These are phyloP conservation scores for Leptogaster cylindrica DNA, from an alignment of 2,888 invertebrate species.

Conservation along the genomic window DNA sequence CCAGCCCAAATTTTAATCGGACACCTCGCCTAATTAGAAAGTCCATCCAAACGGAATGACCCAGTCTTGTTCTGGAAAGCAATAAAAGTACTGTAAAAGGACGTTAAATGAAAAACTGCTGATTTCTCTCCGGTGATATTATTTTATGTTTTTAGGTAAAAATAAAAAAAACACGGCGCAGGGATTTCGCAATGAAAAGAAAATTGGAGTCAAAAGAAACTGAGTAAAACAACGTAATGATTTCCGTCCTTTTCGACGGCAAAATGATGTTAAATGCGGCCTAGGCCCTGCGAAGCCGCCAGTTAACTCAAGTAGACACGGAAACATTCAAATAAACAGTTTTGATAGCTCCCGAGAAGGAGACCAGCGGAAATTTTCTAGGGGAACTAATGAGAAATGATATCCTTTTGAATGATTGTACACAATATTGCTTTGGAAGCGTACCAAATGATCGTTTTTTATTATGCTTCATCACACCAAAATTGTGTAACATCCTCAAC, in stretches of 20 bases:
- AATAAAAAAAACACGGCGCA: too few species aligned
- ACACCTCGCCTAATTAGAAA: conserved; percentile 24
- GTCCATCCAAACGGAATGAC: neutral
- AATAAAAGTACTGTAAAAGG: conserved; percentile 19
- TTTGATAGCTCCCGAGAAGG: conserved; percentile 23
- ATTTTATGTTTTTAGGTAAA: conserved; percentile 18
- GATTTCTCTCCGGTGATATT: conserved; percentile 10
- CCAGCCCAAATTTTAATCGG: too few species aligned
- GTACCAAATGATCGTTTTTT: conserved; percentile 31
- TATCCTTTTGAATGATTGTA: conserved; percentile 34
- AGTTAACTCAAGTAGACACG: conserved; percentile 34
- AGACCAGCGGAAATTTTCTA: conserved; percentile 25
- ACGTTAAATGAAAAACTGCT: conserved; percentile 22
- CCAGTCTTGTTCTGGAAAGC: neutral
- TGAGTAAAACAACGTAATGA: neutral
- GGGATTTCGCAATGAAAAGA: conserved; percentile 3
- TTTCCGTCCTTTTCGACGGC: neutral
- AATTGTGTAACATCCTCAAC: neutral
- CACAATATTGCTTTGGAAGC: conserved; percentile 28
- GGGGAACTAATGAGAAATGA: conserved; percentile 35
- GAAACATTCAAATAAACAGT: conserved; percentile 31
- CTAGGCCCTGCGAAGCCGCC: neutral
- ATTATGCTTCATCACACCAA: neutral
- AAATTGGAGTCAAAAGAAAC: conserved; percentile 3
- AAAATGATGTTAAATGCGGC: neutral